Evolutionary conservation across 2,888 invertebrate species (phyloP), one percentile per base, ranked within the genome.

Genomic region (Volucella inflata): DNA sequence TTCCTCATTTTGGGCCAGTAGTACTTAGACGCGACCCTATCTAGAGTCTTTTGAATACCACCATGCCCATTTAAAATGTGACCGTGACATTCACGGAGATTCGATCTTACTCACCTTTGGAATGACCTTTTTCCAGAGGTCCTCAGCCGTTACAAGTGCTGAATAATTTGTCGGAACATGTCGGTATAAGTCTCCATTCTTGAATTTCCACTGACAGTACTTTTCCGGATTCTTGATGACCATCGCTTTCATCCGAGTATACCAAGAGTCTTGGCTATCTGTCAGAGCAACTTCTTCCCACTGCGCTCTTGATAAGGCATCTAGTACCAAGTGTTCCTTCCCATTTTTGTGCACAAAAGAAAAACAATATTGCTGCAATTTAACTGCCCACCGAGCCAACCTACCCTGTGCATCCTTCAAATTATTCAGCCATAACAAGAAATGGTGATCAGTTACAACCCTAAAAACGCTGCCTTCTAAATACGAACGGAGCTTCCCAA

Each of bases 351-450:
- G 82, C 2, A 77, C 12, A 12, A 77, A 50, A 1, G 40, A 17
- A 14, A 77, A 71, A 12, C 65, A 36, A 9, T 70, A 71, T 16
- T 77, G 71, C n/a, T n/a, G n/a, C n/a, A n/a, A n/a, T n/a, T n/a
- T n/a, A n/a, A n/a, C n/a, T n/a, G n/a, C n/a, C n/a, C 82, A 82
- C 8, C 77, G 42, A 12, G 71, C 82, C 44, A 82, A 16, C 14
- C 77, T 44, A n/a, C 82, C 77, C 17, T 55, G 57, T 8, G 82
- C 64, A 30, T 76, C 76, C 36, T 70, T 81, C 12, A 76, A 62
- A 55, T 64, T 76, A 8, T 55, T 57, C 1, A 81, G 62, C 87
- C 87, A 87, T 12, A 78, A 57, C 11, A n/a, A n/a, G n/a, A n/a
- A n/a, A n/a, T n/a, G n/a, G n/a, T n/a, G n/a, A n/a, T n/a, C n/a